Base-by-base conservation (phyloP, 2,888 invertebrate species). In the Scaptomyza cyrtandrae region DNA sequence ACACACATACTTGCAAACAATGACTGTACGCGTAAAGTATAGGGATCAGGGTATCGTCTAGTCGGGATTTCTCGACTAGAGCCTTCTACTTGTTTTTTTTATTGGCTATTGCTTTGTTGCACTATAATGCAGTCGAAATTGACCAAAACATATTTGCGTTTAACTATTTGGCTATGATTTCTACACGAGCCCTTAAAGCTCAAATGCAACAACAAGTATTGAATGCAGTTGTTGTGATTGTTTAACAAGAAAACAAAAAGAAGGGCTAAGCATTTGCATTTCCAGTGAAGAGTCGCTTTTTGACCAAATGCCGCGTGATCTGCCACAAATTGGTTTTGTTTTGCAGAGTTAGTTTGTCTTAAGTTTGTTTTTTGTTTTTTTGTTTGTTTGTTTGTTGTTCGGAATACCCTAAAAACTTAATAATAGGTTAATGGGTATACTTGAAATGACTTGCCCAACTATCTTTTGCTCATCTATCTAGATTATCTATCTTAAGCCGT, bases 181-280 rank as follows among this genome's bases (percentile, higher is more conserved):
- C 14, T 2, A 9, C 19, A 5, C 7, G 13, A 6, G 2, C 14
- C 7, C 31, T 9, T 14, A 11, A 33, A 3, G 24, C 4, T 3
- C 29, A 11, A 11, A 33, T 33, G 33, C 33, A 33, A 31, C 13
- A 11, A 10, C 19, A 31, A 9, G 31, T 13, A 11, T 52, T 52
- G 37, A 61, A 67, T 24, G 75, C 64, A 41, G 50, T 13, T 41
- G 16, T 14, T 59, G 24, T 24, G 43, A 24, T 7, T 31, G 49
- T 37, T 37, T 37, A 43, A 29, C 29, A 7, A 7, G 0, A 6
- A 29, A 37, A 5, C 1, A 5, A 50, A 63, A 63, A 24, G 24
- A 24, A 63, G 63, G 63, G 63, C 63, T 52, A 10, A 44, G 55
- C 69, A 60, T 71, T 65, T 65, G 74, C 39, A n/a, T 76, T 62